These are phyloP conservation scores for Eustalomyia histrio DNA, from an alignment of 2,888 invertebrate genomes.

Conservation along the genomic window DNA sequence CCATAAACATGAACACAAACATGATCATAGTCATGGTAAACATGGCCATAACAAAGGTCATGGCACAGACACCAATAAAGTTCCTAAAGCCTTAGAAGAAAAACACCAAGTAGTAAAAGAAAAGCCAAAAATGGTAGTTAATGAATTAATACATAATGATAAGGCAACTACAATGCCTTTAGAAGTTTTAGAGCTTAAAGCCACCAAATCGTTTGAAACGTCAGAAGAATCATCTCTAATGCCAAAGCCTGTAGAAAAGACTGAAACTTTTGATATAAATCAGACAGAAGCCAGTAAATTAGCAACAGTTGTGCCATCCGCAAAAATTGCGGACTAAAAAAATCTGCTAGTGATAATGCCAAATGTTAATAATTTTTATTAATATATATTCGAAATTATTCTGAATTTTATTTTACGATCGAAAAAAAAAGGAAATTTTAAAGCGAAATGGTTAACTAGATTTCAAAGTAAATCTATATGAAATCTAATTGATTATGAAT, in stretches of 20 bases:
- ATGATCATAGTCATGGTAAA: slow-evolving; percentile 10
- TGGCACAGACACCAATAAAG: neutral
- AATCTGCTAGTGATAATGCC: neutral
- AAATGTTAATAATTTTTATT: slow-evolving; percentile 2
- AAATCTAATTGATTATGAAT: too few species aligned
- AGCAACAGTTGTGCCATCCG: neutral
- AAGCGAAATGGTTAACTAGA: too few species aligned
- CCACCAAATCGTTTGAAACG: neutral
- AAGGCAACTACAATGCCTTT: neutral
- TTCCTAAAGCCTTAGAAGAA: neutral
- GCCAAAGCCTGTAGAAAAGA: neutral
- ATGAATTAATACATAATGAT: neutral
- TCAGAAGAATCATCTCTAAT: neutral
- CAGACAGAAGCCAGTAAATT: neutral
- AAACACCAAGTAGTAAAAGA: neutral
- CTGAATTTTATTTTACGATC: neutral
- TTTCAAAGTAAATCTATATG: too few species aligned
- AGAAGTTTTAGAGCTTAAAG: neutral
- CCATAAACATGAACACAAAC: slow-evolving; percentile 46
- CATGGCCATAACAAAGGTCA: neutral
- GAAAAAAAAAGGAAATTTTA: too few species aligned
- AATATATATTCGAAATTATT: neutral
- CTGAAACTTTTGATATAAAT: neutral
- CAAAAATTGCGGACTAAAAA: neutral
- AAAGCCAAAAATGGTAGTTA: neutral